Evolutionary conservation across 2,797 vertebrate genomes (phyloP).

Genomic region (Sus cebifrons): DNA sequence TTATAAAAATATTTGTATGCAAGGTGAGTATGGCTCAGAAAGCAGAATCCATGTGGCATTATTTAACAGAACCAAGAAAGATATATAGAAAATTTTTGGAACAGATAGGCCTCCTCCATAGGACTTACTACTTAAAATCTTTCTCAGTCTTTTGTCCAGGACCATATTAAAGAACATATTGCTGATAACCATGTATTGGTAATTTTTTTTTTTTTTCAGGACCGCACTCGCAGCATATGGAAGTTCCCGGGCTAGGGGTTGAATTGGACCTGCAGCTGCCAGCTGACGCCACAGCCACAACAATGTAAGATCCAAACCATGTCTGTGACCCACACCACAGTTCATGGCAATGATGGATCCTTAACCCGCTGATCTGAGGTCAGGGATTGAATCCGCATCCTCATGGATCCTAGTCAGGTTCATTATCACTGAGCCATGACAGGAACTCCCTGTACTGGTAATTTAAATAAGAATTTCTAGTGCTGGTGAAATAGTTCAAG

Average conservation of each 20-base stretch:
- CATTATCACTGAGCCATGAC: too few relatives aligned
- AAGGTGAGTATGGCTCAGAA: background rate
- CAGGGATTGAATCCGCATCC: too few relatives aligned
- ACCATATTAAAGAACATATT: background rate
- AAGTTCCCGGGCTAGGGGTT: too few relatives aligned
- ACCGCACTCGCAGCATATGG: too few relatives aligned
- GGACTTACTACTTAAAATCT: background rate
- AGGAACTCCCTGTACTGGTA: background rate
- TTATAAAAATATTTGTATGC: slow-evolving; percentile 40
- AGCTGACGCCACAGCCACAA: too few relatives aligned
- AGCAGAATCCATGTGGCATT: background rate
- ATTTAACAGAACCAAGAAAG: slow-evolving; percentile 27
- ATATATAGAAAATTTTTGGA: background rate
- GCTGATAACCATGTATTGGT: background rate
- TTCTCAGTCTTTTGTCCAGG: background rate
- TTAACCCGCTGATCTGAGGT: too few relatives aligned
- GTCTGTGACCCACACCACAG: too few relatives aligned
- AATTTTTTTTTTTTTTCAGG: background rate
- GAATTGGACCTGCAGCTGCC: too few relatives aligned
- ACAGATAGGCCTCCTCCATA: background rate
- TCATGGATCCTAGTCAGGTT: too few relatives aligned
- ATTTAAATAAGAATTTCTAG: slow-evolving; percentile 42
- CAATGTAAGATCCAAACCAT: too few relatives aligned
- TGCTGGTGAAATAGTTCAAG: background rate
- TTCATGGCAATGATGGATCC: too few relatives aligned